A percentile compares a stretch with the other conserved stretches of the same genome.
Conservation (phyloP, 2,797 vertebrate genomes). For the Paratrypauchen microcephalus region DNA sequence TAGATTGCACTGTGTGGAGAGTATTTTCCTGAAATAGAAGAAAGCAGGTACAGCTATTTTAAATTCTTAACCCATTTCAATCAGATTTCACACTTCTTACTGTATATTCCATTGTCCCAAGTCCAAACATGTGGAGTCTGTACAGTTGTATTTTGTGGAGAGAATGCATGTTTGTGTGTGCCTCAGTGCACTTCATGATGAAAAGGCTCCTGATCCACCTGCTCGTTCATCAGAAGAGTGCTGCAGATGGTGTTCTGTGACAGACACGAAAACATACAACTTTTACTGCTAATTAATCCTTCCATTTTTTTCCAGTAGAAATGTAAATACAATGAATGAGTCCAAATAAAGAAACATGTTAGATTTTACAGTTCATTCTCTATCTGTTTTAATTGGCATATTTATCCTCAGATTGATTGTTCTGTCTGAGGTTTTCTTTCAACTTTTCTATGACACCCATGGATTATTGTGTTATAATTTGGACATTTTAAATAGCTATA, state of each 20-base stretch:
- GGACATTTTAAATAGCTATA: too few relatives aligned
- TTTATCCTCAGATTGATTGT: not conserved
- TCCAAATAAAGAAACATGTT: slow-evolving; percentile 40
- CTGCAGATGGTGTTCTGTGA: slow-evolving; percentile 74
- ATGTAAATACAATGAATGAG: slow-evolving; percentile 62
- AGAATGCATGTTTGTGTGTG: slow-evolving; percentile 43
- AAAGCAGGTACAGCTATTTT: not conserved
- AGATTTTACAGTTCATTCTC: not conserved
- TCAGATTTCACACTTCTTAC: not conserved
- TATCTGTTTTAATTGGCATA: slow-evolving; percentile 15
- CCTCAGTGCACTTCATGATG: slow-evolving; percentile 62
- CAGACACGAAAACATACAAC: slow-evolving; percentile 69
- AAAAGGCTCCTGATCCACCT: slow-evolving; percentile 68
- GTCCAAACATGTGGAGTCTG: slow-evolving; percentile 13
- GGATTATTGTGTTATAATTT: too few relatives aligned
- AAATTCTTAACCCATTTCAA: too few relatives aligned
- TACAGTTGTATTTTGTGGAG: slow-evolving; percentile 35
- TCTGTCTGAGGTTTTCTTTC: not conserved
- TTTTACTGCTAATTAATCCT: slow-evolving; percentile 70
- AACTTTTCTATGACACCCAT: not conserved
- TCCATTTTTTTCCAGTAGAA: slow-evolving; percentile 64
- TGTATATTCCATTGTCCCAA: not conserved
- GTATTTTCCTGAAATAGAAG: not conserved
- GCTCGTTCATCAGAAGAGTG: slow-evolving; percentile 73
- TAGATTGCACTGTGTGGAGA: not conserved